These are phyloP conservation scores for Xestia c-nigrum DNA, from an alignment of 2,888 invertebrate species.

Conservation along the genomic window DNA sequence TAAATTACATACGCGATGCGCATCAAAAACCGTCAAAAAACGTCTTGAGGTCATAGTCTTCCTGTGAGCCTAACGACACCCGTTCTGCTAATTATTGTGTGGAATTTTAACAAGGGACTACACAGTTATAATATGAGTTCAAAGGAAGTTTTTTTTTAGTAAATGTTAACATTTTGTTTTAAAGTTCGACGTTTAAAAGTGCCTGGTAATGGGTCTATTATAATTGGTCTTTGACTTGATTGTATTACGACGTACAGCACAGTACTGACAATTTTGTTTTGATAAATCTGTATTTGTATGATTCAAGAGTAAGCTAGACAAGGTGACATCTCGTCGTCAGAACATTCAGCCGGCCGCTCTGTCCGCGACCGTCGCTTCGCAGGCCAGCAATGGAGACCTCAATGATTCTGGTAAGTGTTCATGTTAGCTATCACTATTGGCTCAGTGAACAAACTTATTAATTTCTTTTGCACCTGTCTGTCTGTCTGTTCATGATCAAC, in stretches of 20 bases:
- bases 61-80: too few relatives aligned
- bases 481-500: too few relatives aligned
- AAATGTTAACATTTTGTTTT: too few relatives aligned
- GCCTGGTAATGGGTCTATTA: not conserved
- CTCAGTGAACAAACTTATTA: not conserved
- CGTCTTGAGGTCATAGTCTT: too few relatives aligned
- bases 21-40: too few relatives aligned
- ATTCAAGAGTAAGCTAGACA: conserved; percentile 78
- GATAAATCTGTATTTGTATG: not conserved
- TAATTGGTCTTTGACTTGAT: not conserved
- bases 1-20: too few relatives aligned
- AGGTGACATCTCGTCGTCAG: conserved; percentile 71
- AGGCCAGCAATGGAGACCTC: conserved; percentile 69
- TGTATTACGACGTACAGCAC: not conserved
- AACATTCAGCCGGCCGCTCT: conserved; percentile 52
- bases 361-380: conserved; percentile 70
- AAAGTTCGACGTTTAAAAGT: not conserved
- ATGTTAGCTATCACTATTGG: not conserved
- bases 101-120: too few relatives aligned
- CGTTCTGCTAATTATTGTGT: too few relatives aligned
- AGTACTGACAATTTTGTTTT: too few relatives aligned
- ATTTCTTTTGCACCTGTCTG: not conserved
- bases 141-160: too few relatives aligned
- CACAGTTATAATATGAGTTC: too few relatives aligned
- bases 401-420: conserved; percentile 70